phyloP scores from a whole-genome alignment of 1,140 invertebrate genomes.

The Reticulitermes speratus region DNA sequence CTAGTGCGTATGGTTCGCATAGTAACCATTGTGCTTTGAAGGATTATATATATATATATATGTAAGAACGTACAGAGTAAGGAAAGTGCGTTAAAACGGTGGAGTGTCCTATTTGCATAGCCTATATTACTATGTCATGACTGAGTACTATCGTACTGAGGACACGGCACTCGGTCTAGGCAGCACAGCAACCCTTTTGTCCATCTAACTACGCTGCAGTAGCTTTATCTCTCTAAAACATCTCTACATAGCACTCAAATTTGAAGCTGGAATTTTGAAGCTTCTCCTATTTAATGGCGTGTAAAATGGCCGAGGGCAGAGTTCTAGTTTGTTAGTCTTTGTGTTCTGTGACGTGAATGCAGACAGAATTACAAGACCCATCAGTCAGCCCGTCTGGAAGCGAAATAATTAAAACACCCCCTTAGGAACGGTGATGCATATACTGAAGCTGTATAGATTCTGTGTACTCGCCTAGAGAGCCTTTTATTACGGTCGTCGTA shows the following conservation, averaged over 20 bases:
- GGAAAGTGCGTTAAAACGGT: too few species aligned
- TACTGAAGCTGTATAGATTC: background rate
- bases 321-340: background rate
- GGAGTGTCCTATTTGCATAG: too few species aligned
- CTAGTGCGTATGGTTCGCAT: too few species aligned
- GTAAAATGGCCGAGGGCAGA: background rate
- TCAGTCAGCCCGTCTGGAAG: background rate
- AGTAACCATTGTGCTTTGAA: too few species aligned
- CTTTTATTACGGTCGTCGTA: background rate
- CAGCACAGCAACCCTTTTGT: too few species aligned
- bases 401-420: background rate
- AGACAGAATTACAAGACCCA: background rate
- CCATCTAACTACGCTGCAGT: too few species aligned
- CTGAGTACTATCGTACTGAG: too few species aligned
- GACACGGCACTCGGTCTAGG: too few species aligned
- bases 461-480: background rate
- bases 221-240: background rate
- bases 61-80: too few species aligned
- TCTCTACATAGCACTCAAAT: background rate
- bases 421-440: background rate
- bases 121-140: too few species aligned
- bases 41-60: too few species aligned
- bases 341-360: background rate
- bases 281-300: background rate
- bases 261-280: constrained; percentile 1